A percentile compares a stretch with the other conserved stretches of the same genome.
phyloP scores from a whole-genome alignment of 1,140 invertebrate genomes.

The Battus philenor region DNA sequence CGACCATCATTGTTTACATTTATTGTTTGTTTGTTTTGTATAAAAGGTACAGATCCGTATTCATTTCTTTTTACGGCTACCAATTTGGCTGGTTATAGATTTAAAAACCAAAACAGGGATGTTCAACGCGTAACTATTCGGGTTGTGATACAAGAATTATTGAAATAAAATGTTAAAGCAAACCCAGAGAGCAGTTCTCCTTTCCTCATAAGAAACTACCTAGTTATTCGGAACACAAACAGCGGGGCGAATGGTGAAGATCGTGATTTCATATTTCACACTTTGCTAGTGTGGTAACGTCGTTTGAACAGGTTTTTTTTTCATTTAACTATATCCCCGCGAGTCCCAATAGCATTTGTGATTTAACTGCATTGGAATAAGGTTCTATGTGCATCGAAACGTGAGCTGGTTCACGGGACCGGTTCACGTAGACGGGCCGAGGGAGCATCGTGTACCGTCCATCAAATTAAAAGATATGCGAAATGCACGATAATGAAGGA shows the following conservation, averaged over 20 bases:
- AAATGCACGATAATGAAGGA: conserved; percentile 39
- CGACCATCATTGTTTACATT: conserved; percentile 40
- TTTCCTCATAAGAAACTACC: conserved; percentile 62
- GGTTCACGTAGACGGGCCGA: conserved; percentile 23
- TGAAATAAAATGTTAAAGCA: neutral
- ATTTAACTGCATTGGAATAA: conserved; percentile 23
- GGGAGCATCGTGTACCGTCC: conserved; percentile 31
- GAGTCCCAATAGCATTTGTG: conserved; percentile 11
- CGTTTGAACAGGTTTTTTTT: conserved; percentile 58
- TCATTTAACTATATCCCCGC: conserved; percentile 38
- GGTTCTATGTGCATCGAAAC: conserved; percentile 25
- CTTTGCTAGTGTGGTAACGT: conserved; percentile 63
- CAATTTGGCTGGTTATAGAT: conserved; percentile 1
- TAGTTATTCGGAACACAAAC: conserved; percentile 68
- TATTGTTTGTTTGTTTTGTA: conserved; percentile 37
- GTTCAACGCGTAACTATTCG: neutral
- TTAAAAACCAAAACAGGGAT: no score
- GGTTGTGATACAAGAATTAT: neutral
- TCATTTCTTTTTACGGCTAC: conserved; percentile 27
- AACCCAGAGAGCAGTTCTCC: conserved; percentile 33
- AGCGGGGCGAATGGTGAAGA: conserved; percentile 55
- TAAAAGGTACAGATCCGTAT: conserved; percentile 46
- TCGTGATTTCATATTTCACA: conserved; percentile 76
- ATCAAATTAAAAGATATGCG: conserved; percentile 66
- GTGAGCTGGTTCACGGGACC: conserved; percentile 12